phyloP scores from a whole-genome alignment of 2,888 invertebrate genomes.

The Trissolcus japonicus region DNA sequence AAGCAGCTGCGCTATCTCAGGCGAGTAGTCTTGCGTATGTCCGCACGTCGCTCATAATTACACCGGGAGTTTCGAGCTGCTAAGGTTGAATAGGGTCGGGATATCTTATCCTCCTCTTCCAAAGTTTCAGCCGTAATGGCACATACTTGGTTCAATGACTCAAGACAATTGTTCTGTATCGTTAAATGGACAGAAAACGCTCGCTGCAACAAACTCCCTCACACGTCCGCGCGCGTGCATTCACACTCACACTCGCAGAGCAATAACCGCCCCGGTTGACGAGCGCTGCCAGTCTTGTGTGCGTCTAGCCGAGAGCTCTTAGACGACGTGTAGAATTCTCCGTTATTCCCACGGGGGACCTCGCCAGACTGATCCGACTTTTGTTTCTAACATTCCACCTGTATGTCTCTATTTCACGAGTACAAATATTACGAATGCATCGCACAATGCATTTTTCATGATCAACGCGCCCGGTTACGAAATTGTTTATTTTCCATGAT shows the following conservation, averaged over 20 bases:
- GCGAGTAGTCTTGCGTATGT: slow-evolving; percentile 40
- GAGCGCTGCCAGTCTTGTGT: slow-evolving; percentile 38
- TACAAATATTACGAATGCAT: slow-evolving; percentile 50
- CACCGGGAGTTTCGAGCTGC: slow-evolving; percentile 38
- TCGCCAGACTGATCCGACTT: slow-evolving; percentile 42
- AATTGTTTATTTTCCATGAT: slow-evolving; percentile 9
- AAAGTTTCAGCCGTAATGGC: slow-evolving; percentile 49
- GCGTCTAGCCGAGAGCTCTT: slow-evolving; percentile 40
- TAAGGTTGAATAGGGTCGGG: slow-evolving; percentile 39
- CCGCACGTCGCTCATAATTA: slow-evolving; percentile 56
- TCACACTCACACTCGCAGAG: neutral
- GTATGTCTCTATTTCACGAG: slow-evolving; percentile 23
- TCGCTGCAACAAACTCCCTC: slow-evolving; percentile 18
- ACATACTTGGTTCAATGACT: slow-evolving; percentile 51
- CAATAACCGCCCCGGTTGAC: slow-evolving; percentile 23
- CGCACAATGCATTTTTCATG: slow-evolving; percentile 36
- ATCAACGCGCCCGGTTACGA: slow-evolving; percentile 3
- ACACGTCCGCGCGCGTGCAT: neutral
- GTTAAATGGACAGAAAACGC: slow-evolving; percentile 49
- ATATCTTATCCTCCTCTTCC: slow-evolving; percentile 35
- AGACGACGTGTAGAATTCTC: slow-evolving; percentile 43
- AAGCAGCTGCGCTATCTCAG: slow-evolving; percentile 54
- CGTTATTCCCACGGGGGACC: slow-evolving; percentile 39
- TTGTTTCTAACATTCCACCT: slow-evolving; percentile 35
- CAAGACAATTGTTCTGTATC: slow-evolving; percentile 50